phyloP scores from a whole-genome alignment of 2,888 invertebrate genomes.

The Stenoptilia bipunctidactyla region DNA sequence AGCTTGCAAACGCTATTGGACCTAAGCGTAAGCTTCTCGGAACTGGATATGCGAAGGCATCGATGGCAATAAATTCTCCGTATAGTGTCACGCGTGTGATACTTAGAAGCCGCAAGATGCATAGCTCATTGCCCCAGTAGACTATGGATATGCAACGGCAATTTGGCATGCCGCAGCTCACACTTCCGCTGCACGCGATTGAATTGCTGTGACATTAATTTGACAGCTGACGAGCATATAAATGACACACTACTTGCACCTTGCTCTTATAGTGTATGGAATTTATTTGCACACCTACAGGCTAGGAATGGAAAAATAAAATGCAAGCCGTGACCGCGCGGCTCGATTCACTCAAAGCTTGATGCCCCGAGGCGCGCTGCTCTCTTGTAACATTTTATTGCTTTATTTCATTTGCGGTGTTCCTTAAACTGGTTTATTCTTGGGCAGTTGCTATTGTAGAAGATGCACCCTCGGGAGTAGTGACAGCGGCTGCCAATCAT shows the following conservation, averaged over 20 bases:
- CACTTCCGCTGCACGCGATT: conserved; percentile 30
- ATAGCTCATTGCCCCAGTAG: conserved; percentile 23
- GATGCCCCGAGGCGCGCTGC: conserved; percentile 28
- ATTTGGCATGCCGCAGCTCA: conserved; percentile 23
- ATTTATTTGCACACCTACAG: conserved; percentile 21
- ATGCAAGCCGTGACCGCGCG: conserved; percentile 18
- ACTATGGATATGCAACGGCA: conserved; percentile 35
- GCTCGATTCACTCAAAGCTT: conserved; percentile 19
- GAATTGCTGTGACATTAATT: conserved; percentile 28
- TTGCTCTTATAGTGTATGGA: background rate
- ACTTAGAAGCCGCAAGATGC: too few relatives aligned
- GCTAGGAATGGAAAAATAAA: conserved; percentile 24
- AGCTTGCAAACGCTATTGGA: too few relatives aligned
- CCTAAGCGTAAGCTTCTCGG: conserved; percentile 25
- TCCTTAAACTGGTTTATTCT: conserved; percentile 31
- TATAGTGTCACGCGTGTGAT: too few relatives aligned
- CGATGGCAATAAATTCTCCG: conserved; percentile 27
- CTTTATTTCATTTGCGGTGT: conserved; percentile 44
- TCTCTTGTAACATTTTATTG: conserved; percentile 42
- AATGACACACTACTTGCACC: conserved; percentile 5
- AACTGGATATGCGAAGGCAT: conserved; percentile 39
- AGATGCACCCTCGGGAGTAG: conserved; percentile 21
- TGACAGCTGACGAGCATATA: conserved; percentile 20
- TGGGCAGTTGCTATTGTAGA: conserved; percentile 20
- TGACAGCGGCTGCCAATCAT: conserved; percentile 19